phyloP scores from a whole-genome alignment of 2,888 invertebrate species.

The Harmothoe impar region DNA sequence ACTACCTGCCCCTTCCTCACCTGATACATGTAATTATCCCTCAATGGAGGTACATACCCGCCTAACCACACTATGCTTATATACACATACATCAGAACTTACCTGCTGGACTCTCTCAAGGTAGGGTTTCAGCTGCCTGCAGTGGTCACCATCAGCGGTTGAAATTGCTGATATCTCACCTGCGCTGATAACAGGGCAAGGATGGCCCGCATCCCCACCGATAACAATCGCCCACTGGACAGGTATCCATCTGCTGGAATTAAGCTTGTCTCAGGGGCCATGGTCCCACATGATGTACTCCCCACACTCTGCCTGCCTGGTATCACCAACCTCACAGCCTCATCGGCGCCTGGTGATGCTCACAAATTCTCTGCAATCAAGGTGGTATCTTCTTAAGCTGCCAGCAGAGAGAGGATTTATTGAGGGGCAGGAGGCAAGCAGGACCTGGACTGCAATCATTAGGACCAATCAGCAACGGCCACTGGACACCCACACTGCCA shows the following conservation, averaged over 20 bases:
- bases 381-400: constrained; percentile 34
- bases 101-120: not conserved
- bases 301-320: not conserved
- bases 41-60: not conserved
- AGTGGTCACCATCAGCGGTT: not conserved
- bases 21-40: not conserved
- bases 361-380: constrained; percentile 38
- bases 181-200: constrained; percentile 37
- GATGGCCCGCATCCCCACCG: not conserved
- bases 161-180: constrained; percentile 26
- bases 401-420: not conserved
- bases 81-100: not conserved
- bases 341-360: not conserved
- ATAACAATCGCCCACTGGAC: constrained; percentile 16
- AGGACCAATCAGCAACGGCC: constrained; percentile 17
- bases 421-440: constrained; percentile 23
- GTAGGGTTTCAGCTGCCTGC: constrained; percentile 8
- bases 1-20: not conserved
- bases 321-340: constrained; percentile 12
- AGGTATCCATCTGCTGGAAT: not conserved
- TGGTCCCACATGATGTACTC: constrained; percentile 13
- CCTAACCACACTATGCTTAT: not conserved
- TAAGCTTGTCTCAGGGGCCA: not conserved
- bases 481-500: constrained; percentile 11
- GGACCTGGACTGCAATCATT: constrained; percentile 7